These are phyloP conservation scores for Oncorhynchus nerka DNA, from an alignment of 2,113 vertebrate genomes.

Conservation along the genomic window DNA sequence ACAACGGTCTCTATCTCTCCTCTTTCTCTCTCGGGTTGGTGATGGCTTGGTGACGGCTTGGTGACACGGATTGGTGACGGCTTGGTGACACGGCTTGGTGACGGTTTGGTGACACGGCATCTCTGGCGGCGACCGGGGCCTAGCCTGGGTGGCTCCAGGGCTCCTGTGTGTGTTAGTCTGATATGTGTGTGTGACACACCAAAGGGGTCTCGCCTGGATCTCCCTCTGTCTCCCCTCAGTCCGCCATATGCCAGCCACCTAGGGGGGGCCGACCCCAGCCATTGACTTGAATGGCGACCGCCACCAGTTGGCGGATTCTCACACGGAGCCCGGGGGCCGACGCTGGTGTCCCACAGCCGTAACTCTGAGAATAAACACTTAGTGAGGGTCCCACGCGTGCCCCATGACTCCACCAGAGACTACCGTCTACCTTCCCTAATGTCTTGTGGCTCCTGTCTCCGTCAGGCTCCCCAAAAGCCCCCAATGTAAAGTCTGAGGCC, in stretches of 20 bases:
- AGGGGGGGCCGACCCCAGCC: constrained; percentile 60
- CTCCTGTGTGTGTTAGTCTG: constrained; percentile 53
- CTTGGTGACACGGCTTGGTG: too few species aligned
- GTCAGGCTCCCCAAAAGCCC: too few species aligned
- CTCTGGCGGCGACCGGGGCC: constrained; percentile 66
- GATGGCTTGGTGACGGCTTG: constrained; percentile 35
- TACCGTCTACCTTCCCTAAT: too few species aligned
- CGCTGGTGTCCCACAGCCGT: constrained; percentile 56
- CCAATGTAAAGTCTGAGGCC: neutral
- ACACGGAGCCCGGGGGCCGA: constrained; percentile 71
- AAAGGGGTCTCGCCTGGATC: constrained; percentile 64
- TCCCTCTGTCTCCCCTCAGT: constrained; percentile 13
- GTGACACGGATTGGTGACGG: too few species aligned
- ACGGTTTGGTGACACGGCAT: constrained; percentile 59
- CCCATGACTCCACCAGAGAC: too few species aligned
- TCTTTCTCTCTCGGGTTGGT: constrained; percentile 26
- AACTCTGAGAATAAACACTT: constrained; percentile 33
- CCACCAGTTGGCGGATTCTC: constrained; percentile 72
- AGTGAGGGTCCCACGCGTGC: neutral
- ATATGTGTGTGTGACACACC: constrained; percentile 42
- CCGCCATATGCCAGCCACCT: constrained; percentile 75
- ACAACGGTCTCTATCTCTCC: neutral
- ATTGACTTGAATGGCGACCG: constrained; percentile 37
- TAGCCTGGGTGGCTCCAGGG: constrained; percentile 75
- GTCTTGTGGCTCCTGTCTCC: too few species aligned